Evolutionary conservation across 1,140 invertebrate species (phyloP), one percentile per base, ranked within the genome.

Genomic region (Ceratina calcarata): DNA sequence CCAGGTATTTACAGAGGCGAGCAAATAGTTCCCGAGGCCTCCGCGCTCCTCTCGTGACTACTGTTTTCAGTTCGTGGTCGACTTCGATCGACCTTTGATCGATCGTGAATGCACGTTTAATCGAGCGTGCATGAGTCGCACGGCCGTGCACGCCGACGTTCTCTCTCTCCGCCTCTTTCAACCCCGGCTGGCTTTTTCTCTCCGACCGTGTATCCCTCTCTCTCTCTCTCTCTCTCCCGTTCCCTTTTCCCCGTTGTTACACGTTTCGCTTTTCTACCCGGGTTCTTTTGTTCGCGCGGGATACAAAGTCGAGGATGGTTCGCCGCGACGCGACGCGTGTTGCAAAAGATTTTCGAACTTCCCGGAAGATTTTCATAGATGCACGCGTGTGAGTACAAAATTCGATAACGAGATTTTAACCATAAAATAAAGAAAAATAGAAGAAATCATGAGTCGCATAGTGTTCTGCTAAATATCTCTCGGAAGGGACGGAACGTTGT

Each of bases 21-120:
- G 85, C 87, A 91, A 90, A 87, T 87, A 87, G 76, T 87, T 86
- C 65, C 82, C 85, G 87, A 74, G 84, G 65, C 81, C 78, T 81
- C 75, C 71, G 66, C 83, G 83, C 72, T 85, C 65, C 69, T 86
- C 87, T 87, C 87, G 84, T 87, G 87, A 88, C 87, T 88, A 87
- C 85, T 84, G 78, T 88, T 88, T 88, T 86, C 85, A 86, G 84
- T 80, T 84, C 86, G 80, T 85, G 81, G 86, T 84, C 80, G 81
- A 87, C 86, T 87, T 85, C 83, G 84, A 87, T 91, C 90, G 90
- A 91, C 90, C 89, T 91, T 88, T 91, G 90, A 91, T 91, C 90
- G 89, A 90, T 89, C 87, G 87, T 89, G 89, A 90, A 90, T 90
- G 87, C 88, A 90, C 87, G 90, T 90, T 89, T 87, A 87, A 91